These are phyloP conservation scores for Pegoplata infirma DNA, from an alignment of 2,888 invertebrate genomes.

Conservation along the genomic window DNA sequence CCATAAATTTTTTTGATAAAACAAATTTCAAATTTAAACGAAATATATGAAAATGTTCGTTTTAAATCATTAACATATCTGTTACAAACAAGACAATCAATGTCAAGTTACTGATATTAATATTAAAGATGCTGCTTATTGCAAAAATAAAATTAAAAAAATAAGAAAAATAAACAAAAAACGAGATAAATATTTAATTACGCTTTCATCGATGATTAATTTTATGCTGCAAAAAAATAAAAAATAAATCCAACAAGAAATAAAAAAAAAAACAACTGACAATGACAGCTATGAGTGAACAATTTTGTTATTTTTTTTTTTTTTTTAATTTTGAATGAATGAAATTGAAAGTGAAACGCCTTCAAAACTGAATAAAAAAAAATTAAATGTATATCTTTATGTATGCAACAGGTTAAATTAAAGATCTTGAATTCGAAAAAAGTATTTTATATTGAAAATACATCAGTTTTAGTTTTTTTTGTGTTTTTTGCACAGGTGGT, in stretches of 20 bases:
- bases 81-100: background rate
- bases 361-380: slow-evolving; percentile 54
- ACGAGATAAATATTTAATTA: slow-evolving; percentile 32
- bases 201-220: slow-evolving; percentile 55
- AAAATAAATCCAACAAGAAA: background rate
- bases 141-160: background rate
- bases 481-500: slow-evolving; percentile 16
- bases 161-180: slow-evolving; percentile 8
- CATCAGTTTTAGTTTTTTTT: background rate
- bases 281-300: slow-evolving; percentile 43
- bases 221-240: background rate
- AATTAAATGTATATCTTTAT: slow-evolving; percentile 25
- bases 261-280: slow-evolving; percentile 6
- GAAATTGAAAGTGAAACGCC: slow-evolving; percentile 74
- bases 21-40: too few species aligned
- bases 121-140: background rate
- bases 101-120: background rate
- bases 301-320: slow-evolving; percentile 47
- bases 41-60: too few species aligned
- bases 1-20: too few species aligned
- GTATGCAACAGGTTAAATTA: slow-evolving; percentile 46
- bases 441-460: slow-evolving; percentile 15
- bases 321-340: slow-evolving; percentile 52
- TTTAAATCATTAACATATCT: background rate
- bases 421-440: slow-evolving; percentile 46